Base-by-base conservation (phyloP, 30 jellyfish, hydroid and myxozoan genomes). In the Sanderia malayensis region DNA sequence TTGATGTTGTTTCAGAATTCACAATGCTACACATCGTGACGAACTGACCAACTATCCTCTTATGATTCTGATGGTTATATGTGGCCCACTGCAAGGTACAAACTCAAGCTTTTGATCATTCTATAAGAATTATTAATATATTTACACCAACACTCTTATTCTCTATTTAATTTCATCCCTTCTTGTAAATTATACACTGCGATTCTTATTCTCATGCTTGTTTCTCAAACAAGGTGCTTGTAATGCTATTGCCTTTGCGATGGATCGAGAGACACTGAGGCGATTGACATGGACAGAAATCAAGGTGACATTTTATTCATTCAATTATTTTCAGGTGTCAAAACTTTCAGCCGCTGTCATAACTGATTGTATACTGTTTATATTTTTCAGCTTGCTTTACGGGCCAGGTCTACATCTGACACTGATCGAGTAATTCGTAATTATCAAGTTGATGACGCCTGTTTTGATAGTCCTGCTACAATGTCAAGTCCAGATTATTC, bases 241-340 rank as follows among this genome's bases (percentile, higher is more conserved):
- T n/a, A 90, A 90, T 78, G 95, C 98, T 21, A 37, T 90, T 44
- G 98, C 94, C 0, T 90, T 90, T 71, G 94, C 98, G 22, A 64
- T 90, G 83, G 94, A 90, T 64, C 73, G 91, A 18, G 98, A 90
- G 47, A 76, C 88, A 6, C 81, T 71, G 61, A 52, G 59, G 24
- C 69, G 83, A 1, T 64, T 90, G 61, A 76, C 88, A 17, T 84
- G 92, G 90, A 67, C 87, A 0, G 96, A 84, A 72, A 59, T 90
- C 24, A 90, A 90, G 80, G 94, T 82, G 3, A 84, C 83, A 22
- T 2, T 52, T 44, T 27, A 21, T 29, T 74, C 73, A 1, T 26
- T 0, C 61, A 29, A 2, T 41, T n/a, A n/a, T n/a, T n/a, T n/a
- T n/a, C n/a, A n/a, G n/a, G n/a, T n/a, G n/a, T n/a, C n/a, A n/a